Percentiles rank a stretch among this genome's conserved stretches.
Evolutionary conservation across 2,113 vertebrate species (phyloP).

Genomic region (Urocolius indicus): DNA sequence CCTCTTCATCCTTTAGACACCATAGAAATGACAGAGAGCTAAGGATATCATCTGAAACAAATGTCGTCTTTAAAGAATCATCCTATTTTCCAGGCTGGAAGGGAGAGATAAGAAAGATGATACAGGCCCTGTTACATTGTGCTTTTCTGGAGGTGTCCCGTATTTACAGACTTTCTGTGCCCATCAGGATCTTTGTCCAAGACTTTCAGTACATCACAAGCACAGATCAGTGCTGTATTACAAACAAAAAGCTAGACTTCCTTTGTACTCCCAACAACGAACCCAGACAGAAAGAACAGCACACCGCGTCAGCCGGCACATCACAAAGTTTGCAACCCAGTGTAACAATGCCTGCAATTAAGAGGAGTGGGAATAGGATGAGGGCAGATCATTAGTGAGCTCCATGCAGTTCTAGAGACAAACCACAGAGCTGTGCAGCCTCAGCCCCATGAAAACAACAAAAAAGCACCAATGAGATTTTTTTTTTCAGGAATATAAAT

Average conservation of each 20-base stretch:
- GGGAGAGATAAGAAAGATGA: neutral
- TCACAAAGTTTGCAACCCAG: neutral
- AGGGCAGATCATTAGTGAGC: neutral
- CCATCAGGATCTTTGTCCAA: neutral
- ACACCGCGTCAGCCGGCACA: accelerated
- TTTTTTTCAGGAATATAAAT: neutral
- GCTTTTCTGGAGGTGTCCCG: neutral
- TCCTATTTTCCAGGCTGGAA: neutral
- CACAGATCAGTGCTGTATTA: neutral
- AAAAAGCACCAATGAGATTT: neutral
- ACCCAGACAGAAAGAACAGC: neutral
- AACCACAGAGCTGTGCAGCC: neutral
- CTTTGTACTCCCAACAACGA: neutral
- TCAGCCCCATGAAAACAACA: neutral
- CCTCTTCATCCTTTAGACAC: neutral
- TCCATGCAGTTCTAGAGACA: neutral
- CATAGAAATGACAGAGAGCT: neutral
- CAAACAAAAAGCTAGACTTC: constrained; percentile 11
- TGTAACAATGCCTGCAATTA: neutral
- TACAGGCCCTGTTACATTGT: neutral
- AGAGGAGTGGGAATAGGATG: neutral
- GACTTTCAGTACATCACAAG: neutral
- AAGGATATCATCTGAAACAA: neutral
- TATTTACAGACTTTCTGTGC: neutral
- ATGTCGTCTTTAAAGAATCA: neutral